A percentile compares a stretch with the other conserved stretches of the same genome.
Conservation (phyloP, 2,888 invertebrate genomes). For the Drosophila histrio region DNA sequence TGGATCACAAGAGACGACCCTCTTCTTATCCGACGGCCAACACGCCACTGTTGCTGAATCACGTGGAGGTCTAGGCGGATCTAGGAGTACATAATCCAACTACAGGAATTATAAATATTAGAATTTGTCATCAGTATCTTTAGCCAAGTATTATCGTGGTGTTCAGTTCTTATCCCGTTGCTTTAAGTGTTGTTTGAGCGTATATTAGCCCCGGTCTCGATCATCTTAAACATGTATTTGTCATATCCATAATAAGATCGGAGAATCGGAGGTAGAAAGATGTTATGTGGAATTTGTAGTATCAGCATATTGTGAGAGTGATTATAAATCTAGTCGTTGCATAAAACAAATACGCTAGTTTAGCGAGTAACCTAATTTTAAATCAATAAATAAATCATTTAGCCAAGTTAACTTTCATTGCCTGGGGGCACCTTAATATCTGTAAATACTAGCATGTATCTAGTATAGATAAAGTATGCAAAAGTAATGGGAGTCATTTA, state of each 20-base stretch:
- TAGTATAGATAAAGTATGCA: neutral
- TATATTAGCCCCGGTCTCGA: neutral
- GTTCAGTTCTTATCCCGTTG: slow-evolving; percentile 45
- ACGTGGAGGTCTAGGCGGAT: slow-evolving; percentile 73
- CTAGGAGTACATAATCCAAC: slow-evolving; percentile 17
- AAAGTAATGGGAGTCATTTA: neutral
- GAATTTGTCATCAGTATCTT: slow-evolving; percentile 49
- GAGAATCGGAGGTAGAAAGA: neutral
- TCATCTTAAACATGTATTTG: neutral
- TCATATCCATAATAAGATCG: neutral
- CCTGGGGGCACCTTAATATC: neutral
- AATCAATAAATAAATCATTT: slow-evolving; percentile 25
- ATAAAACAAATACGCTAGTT: slow-evolving; percentile 38
- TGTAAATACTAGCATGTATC: neutral
- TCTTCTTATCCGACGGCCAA: slow-evolving; percentile 82
- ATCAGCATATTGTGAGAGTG: slow-evolving; percentile 76
- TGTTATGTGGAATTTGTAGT: slow-evolving; percentile 31
- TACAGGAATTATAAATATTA: slow-evolving; percentile 49
- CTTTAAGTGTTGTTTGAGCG: slow-evolving; percentile 53
- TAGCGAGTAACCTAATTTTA: slow-evolving; percentile 21
- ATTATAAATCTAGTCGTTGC: slow-evolving; percentile 76
- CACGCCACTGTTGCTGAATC: slow-evolving; percentile 82
- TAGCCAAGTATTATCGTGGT: slow-evolving; percentile 48
- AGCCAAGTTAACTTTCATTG: slow-evolving; percentile 6
- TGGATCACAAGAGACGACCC: slow-evolving; percentile 73